Percentiles rank a stretch among this genome's conserved stretches.
phyloP scores from a whole-genome alignment of 2,888 invertebrate species.

The Deroplatys truncata region DNA sequence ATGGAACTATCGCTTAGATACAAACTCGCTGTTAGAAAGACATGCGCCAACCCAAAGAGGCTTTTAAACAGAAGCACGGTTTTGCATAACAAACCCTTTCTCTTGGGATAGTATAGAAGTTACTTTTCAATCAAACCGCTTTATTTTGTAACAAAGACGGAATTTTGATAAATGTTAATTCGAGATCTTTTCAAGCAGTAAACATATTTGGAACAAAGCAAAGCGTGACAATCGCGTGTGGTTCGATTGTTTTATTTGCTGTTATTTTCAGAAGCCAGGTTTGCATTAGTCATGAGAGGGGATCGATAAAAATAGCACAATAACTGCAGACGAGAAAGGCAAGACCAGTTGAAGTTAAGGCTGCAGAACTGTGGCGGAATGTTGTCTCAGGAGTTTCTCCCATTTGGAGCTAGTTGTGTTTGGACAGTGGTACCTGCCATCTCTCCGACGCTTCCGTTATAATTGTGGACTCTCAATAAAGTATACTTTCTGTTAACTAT shows the following conservation, averaged over 20 bases:
- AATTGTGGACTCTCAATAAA: not conserved
- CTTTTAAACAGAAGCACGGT: too few relatives aligned
- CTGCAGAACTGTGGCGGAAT: not conserved
- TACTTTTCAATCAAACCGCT: too few relatives aligned
- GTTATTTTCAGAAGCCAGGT: not conserved
- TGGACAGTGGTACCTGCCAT: too few relatives aligned
- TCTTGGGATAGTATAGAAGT: too few relatives aligned
- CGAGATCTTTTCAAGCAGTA: not conserved
- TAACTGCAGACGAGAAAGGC: not conserved
- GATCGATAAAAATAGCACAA: not conserved
- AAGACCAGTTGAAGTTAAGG: not conserved
- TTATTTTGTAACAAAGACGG: too few relatives aligned
- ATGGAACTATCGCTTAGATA: too few relatives aligned
- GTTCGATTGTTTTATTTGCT: not conserved
- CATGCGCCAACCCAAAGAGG: too few relatives aligned
- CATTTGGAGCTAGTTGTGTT: not conserved
- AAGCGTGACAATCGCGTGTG: not conserved
- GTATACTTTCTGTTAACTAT: too few relatives aligned
- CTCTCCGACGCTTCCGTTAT: not conserved
- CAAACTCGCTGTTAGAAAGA: too few relatives aligned
- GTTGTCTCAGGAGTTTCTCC: not conserved
- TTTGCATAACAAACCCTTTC: too few relatives aligned
- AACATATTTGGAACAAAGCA: not conserved
- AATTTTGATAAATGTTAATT: too few relatives aligned
- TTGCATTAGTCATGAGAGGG: not conserved